Conservation (phyloP, 2,797 vertebrate species). For the Microtus agrestis region DNA sequence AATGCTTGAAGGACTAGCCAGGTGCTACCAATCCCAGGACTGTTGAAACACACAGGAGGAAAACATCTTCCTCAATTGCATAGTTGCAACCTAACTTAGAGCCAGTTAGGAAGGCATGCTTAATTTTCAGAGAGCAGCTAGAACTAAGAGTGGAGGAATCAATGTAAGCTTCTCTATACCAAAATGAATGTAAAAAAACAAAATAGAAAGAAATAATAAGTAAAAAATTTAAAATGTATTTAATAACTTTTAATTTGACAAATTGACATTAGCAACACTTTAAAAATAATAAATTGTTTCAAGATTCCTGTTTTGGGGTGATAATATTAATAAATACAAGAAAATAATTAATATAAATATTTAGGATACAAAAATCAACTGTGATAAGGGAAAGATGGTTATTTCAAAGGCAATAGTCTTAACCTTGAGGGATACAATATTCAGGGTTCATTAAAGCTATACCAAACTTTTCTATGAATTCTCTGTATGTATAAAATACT, state of each 20-base stretch:
- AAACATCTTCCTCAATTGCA: not conserved
- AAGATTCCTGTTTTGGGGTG: not conserved
- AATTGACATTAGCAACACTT: not conserved
- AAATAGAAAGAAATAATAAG: not conserved
- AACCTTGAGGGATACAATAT: not conserved
- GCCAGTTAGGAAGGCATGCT: not conserved
- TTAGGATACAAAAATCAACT: not conserved
- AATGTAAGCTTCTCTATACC: not conserved
- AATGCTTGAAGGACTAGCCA: not conserved
- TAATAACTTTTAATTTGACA: conserved; percentile 1
- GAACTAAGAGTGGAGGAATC: not conserved
- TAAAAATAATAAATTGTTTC: not conserved
- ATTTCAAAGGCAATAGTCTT: not conserved
- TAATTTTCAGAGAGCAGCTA: not conserved
- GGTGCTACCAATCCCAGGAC: not conserved
- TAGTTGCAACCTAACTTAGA: not conserved
- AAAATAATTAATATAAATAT: not conserved
- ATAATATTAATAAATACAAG: not conserved
- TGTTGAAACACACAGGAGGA: not conserved
- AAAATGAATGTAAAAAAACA: not conserved
- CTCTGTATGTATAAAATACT: not conserved
- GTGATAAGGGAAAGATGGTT: not conserved
- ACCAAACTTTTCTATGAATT: not conserved
- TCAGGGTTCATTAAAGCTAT: not conserved
- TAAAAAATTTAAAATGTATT: not conserved